Percentiles rank a stretch among this genome's conserved stretches.
phyloP scores from a whole-genome alignment of 2,888 invertebrate genomes.

The Hecatera dysodea region DNA sequence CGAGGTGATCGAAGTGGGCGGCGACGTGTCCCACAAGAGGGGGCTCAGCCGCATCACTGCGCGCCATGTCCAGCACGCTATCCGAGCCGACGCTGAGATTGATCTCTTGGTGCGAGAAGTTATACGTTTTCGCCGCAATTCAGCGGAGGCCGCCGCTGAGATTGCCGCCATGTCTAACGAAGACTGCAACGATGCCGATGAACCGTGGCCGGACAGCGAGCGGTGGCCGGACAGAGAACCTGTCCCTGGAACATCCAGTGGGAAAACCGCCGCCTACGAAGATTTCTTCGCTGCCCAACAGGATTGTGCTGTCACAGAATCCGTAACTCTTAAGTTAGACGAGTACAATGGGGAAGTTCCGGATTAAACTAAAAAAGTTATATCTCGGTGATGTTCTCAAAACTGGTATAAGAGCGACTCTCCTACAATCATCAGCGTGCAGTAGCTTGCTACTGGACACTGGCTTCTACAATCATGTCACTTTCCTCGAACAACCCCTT shows the following conservation, averaged over 20 bases:
- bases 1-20: neutral
- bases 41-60: neutral
- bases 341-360: neutral
- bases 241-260: neutral
- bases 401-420: neutral
- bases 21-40: rapidly evolving
- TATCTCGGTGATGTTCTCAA: neutral
- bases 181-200: neutral
- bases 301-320: neutral
- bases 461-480: neutral
- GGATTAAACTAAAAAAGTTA: neutral
- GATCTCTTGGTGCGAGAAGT: neutral
- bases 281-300: neutral
- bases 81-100: conserved; percentile 4
- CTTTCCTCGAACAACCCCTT: neutral
- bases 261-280: neutral
- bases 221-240: too few relatives aligned
- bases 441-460: neutral
- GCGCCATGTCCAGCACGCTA: neutral
- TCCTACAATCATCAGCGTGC: neutral
- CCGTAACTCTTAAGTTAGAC: too few relatives aligned
- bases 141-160: too few relatives aligned
- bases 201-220: neutral
- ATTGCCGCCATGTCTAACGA: too few relatives aligned
- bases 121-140: neutral